These are phyloP conservation scores for Cranoglanis bouderius DNA, from an alignment of 2,113 vertebrate species.

Conservation along the genomic window DNA sequence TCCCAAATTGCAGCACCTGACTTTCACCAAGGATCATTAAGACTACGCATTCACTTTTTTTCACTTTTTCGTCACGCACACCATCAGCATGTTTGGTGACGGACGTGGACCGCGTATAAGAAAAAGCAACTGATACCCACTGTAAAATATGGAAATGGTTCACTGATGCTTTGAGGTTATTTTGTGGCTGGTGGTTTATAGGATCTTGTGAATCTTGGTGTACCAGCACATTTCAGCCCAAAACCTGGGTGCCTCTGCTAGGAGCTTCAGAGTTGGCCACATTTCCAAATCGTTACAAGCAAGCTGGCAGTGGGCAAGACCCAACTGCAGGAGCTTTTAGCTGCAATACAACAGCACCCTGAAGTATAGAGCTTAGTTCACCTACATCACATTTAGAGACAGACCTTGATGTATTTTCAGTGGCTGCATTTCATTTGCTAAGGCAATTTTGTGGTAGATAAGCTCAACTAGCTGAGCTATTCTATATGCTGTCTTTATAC, in stretches of 20 bases:
- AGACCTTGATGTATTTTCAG: background rate
- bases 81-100: background rate
- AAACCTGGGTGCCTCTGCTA: background rate
- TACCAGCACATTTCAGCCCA: background rate
- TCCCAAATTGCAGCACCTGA: background rate
- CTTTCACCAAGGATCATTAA: background rate
- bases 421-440: background rate
- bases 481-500: background rate
- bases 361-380: background rate
- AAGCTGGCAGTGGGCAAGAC: background rate
- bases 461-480: background rate
- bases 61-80: background rate
- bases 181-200: background rate
- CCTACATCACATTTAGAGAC: background rate
- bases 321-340: background rate
- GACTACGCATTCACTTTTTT: too few species aligned
- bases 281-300: background rate
- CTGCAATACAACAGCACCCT: background rate
- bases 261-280: background rate
- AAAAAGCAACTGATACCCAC: background rate
- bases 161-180: background rate
- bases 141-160: background rate
- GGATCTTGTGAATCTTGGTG: background rate
- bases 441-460: background rate
- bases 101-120: background rate